phyloP scores from a whole-genome alignment of 2,888 invertebrate genomes.

The Pogonocherus hispidulus region DNA sequence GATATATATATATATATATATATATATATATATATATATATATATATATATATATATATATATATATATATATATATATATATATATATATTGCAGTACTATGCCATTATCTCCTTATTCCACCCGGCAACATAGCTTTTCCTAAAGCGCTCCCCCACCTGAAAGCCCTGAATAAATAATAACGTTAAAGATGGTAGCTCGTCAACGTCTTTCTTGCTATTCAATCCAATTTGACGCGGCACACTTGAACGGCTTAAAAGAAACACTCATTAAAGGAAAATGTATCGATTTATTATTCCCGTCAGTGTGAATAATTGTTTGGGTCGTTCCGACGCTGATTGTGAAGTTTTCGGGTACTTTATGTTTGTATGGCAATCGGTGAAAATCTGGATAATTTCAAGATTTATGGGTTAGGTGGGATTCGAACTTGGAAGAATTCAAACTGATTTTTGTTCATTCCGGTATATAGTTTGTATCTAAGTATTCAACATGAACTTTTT shows the following conservation, averaged over 20 bases:
- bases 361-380: not conserved
- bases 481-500: no score
- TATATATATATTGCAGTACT: no score
- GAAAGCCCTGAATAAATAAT: slow-evolving; percentile 65
- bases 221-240: slow-evolving; percentile 21
- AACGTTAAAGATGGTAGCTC: slow-evolving; percentile 72
- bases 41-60: no score
- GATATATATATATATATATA: no score
- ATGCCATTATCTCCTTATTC: no score
- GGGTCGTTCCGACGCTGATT: slow-evolving; percentile 32
- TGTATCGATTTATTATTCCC: slow-evolving; percentile 44
- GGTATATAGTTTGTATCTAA: no score
- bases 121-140: not conserved
- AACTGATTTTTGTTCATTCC: no score
- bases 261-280: slow-evolving; percentile 22
- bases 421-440: not conserved
- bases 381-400: not conserved
- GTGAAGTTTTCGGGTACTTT: not conserved
- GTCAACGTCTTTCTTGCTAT: slow-evolving; percentile 51
- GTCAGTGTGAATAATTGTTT: slow-evolving; percentile 40
- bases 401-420: slow-evolving; percentile 5
- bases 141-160: slow-evolving; percentile 68
- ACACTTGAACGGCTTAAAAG: slow-evolving; percentile 21
- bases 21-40: no score
- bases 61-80: no score